Evolutionary conservation across 2,888 invertebrate genomes (phyloP), one percentile per base, ranked within the genome.

Genomic region (Achlya flavicornis): DNA sequence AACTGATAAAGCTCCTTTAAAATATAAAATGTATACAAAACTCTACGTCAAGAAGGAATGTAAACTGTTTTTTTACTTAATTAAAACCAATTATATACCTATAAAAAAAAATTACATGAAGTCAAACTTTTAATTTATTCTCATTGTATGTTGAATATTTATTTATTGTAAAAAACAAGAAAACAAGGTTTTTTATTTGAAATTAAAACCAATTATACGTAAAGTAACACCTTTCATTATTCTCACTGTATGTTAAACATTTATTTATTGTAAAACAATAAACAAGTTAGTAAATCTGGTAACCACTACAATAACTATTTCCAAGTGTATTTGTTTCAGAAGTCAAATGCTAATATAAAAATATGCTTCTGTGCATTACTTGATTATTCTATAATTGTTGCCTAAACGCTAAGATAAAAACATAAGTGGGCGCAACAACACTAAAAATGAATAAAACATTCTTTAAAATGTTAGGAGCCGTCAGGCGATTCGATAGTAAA

Each of bases 1-100:
- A 48, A 48, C 48, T 48, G 48, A 16, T 48, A 16, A 43, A 53
- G 53, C 10, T 53, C 10, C 16, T 53, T 19, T 53, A 53, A 19
- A 35, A 58, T 58, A 35, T 38, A 59, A 33, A 35, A 35, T 58
- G 33, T 33, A 58, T 14, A 14, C 26, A 58, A 58, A n/a, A 71
- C 62, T 64, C 57, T 62, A 64, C 61, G 70, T 66, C 61, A 68
- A 69, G 65, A 69, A 72, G 78, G 78, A 78, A 78, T 78, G 78
- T 78, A 61, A 61, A 69, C 69, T 68, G 62, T 70, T 64, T 63
- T 64, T 62, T 66, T 41, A 64, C 66, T 61, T 57, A 58, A 64
- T 73, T n/a, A 46, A 46, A 46, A 12, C 41, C 41, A 41, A 75
- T 75, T 77, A 74, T 76, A 70, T 68, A 69, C 65, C 70, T 68